phyloP scores from a whole-genome alignment of 2,888 invertebrate genomes.

The Portevinia maculata region DNA sequence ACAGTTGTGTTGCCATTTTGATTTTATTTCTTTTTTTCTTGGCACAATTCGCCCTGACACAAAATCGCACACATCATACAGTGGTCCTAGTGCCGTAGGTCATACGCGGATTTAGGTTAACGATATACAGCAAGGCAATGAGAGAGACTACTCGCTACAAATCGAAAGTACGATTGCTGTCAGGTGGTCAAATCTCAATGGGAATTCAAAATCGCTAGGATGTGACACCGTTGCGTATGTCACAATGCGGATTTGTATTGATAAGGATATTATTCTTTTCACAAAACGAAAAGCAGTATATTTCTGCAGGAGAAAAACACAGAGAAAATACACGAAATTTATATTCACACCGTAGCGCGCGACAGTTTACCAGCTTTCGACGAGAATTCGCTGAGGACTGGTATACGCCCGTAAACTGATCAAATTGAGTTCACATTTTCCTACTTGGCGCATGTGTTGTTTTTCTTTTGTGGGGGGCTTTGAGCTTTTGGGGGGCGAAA shows the following conservation, averaged over 20 bases:
- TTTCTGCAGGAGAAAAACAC: background rate
- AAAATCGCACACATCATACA: constrained; percentile 57
- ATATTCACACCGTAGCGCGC: constrained; percentile 61
- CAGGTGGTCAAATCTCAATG: constrained; percentile 34
- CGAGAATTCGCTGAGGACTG: constrained; percentile 74
- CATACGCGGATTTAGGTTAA: constrained; percentile 72
- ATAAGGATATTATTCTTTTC: constrained; percentile 15
- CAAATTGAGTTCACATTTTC: constrained; percentile 67
- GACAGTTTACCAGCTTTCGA: constrained; percentile 67
- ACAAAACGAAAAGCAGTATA: background rate
- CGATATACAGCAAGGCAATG: constrained; percentile 56
- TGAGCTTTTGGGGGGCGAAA: constrained; percentile 43
- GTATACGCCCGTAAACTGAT: constrained; percentile 72
- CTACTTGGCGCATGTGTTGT: constrained; percentile 69
- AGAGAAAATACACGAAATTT: constrained; percentile 28
- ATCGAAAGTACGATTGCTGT: constrained; percentile 45
- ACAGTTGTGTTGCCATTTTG: constrained; percentile 68
- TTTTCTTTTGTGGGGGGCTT: background rate
- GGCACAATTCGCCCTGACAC: constrained; percentile 35
- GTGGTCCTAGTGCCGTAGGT: constrained; percentile 69
- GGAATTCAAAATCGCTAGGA: constrained; percentile 13
- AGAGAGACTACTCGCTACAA: constrained; percentile 37
- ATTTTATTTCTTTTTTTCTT: constrained; percentile 34
- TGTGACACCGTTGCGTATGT: constrained; percentile 3
- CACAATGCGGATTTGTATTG: background rate